Evolutionary conservation across 2,797 vertebrate species (phyloP).

Genomic region (Phaenicophaeus curvirostris): DNA sequence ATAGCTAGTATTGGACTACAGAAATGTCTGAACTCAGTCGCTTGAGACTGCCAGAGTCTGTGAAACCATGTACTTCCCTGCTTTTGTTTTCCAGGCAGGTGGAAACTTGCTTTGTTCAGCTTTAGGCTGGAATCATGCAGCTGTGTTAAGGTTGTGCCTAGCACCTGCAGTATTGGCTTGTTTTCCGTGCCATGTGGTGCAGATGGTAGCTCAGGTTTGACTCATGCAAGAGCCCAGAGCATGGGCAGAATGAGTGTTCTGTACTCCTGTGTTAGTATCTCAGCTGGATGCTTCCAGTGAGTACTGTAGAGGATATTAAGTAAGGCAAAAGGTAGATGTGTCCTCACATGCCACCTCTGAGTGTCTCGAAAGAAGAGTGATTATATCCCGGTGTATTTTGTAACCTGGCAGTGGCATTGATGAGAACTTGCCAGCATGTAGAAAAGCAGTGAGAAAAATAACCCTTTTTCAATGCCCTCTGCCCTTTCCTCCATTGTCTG

Average conservation of each 20-base stretch:
- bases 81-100: not conserved
- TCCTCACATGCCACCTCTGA: too few relatives aligned
- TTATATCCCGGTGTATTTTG: fast-evolving
- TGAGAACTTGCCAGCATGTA: not conserved
- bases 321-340: not conserved
- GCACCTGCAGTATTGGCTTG: too few relatives aligned
- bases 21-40: not conserved
- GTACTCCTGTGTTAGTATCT: not conserved
- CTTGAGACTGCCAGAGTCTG: not conserved
- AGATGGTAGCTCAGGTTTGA: not conserved
- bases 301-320: not conserved
- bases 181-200: not conserved
- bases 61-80: not conserved
- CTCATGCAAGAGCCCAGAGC: not conserved
- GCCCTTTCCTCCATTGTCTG: not conserved
- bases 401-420: too few relatives aligned
- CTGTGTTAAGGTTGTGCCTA: not conserved
- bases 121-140: not conserved
- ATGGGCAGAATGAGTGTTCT: fast-evolving
- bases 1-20: not conserved
- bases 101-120: not conserved
- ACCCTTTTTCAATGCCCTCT: not conserved
- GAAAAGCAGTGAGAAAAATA: not conserved
- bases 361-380: not conserved
- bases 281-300: not conserved